Percentiles rank a stretch among this genome's conserved stretches.
phyloP scores from a whole-genome alignment of 1,140 invertebrate species.

The Chironomus striatipennis region DNA sequence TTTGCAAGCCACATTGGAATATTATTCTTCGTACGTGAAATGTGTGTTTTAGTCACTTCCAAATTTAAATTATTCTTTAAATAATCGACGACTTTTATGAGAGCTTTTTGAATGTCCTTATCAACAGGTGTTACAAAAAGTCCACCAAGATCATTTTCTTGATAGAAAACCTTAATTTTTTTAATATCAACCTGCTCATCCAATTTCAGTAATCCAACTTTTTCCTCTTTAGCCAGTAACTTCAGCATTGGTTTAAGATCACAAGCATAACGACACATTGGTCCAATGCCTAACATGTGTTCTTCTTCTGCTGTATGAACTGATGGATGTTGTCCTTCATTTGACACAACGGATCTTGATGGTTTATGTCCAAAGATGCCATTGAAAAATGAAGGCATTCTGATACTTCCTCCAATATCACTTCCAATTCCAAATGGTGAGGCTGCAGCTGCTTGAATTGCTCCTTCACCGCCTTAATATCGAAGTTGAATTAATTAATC shows the following conservation, averaged over 20 bases:
- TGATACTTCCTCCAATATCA: slow-evolving; percentile 92
- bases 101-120: slow-evolving; percentile 59
- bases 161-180: slow-evolving; percentile 70
- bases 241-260: slow-evolving; percentile 74
- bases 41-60: slow-evolving; percentile 47
- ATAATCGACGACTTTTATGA: slow-evolving; percentile 54
- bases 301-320: slow-evolving; percentile 55
- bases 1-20: slow-evolving; percentile 60
- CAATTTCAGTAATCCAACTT: slow-evolving; percentile 53
- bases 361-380: slow-evolving; percentile 96
- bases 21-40: slow-evolving; percentile 40
- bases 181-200: slow-evolving; percentile 56
- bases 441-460: slow-evolving; percentile 51
- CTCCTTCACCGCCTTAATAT: background rate
- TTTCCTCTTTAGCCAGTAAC: slow-evolving; percentile 54
- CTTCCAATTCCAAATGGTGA: slow-evolving; percentile 79
- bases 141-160: slow-evolving; percentile 73
- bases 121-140: slow-evolving; percentile 62
- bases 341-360: slow-evolving; percentile 66
- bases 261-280: slow-evolving; percentile 79
- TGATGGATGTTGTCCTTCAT: slow-evolving; percentile 70
- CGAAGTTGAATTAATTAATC: background rate
- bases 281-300: slow-evolving; percentile 71
- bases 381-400: slow-evolving; percentile 92
- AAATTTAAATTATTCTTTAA: slow-evolving; percentile 51